Percentiles rank a stretch among this genome's conserved stretches.
phyloP scores from a whole-genome alignment of 2,797 vertebrate species.

The Alcedo quadribrachys region DNA sequence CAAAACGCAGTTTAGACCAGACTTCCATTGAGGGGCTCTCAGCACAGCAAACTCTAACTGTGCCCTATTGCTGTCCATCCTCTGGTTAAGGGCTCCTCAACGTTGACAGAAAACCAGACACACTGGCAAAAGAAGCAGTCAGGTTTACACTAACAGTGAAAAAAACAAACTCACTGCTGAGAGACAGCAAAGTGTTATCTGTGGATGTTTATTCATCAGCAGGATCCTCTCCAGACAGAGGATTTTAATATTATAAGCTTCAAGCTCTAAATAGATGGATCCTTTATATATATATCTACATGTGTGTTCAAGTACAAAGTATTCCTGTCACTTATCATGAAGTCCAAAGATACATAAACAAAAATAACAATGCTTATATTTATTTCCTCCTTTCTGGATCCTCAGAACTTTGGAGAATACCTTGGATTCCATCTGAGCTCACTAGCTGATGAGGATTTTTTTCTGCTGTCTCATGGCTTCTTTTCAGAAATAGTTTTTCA shows the following conservation, averaged over 20 bases:
- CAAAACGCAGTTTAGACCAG: background rate
- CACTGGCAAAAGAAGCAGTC: background rate
- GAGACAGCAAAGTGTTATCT: background rate
- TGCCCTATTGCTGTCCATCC: background rate
- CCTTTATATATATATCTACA: background rate
- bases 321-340: background rate
- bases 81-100: background rate
- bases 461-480: constrained; percentile 48
- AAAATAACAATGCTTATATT: background rate
- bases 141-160: background rate
- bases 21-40: background rate
- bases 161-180: background rate
- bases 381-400: background rate
- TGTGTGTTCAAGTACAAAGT: constrained; percentile 11
- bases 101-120: background rate
- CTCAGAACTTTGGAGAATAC: constrained; percentile 50
- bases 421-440: constrained; percentile 41
- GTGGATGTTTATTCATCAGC: background rate
- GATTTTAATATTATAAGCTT: background rate
- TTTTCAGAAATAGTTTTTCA: constrained; percentile 31
- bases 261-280: background rate
- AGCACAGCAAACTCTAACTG: background rate
- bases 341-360: constrained; percentile 28
- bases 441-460: constrained; percentile 51
- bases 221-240: background rate